These are phyloP conservation scores for Cataglyphis albicans DNA, from an alignment of 2,888 invertebrate species.

Conservation along the genomic window DNA sequence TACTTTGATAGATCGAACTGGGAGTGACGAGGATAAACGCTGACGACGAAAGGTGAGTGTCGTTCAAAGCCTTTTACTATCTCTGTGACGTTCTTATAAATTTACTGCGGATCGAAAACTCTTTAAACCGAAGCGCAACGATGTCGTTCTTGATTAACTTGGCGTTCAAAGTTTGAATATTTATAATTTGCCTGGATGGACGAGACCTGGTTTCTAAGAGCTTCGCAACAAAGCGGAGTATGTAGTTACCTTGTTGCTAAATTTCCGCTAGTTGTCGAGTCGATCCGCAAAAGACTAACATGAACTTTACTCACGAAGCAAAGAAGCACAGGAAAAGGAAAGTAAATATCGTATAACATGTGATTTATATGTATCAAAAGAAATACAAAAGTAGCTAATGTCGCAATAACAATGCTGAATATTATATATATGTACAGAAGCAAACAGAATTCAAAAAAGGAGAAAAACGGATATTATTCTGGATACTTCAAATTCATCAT, in stretches of 20 bases:
- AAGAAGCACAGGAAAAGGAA: not conserved
- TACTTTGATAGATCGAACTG: not conserved
- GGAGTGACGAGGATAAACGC: slow-evolving; percentile 14
- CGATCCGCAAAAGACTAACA: slow-evolving; percentile 72
- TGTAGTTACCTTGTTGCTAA: slow-evolving; percentile 69
- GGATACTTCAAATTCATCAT: not conserved
- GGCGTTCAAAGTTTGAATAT: slow-evolving; percentile 68
- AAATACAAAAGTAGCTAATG: not conserved
- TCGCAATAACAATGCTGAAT: not conserved
- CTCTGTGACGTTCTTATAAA: slow-evolving; percentile 28
- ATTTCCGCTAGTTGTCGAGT: slow-evolving; percentile 72
- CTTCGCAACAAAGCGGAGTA: slow-evolving; percentile 59
- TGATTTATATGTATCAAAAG: not conserved
- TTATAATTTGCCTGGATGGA: slow-evolving; percentile 57
- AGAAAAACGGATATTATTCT: not conserved
- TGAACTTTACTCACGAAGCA: slow-evolving; percentile 75
- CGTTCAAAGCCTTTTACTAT: slow-evolving; percentile 33
- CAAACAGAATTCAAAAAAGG: not conserved
- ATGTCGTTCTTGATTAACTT: slow-evolving; percentile 65
- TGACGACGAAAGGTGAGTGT: slow-evolving; percentile 38
- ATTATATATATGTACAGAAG: not conserved
- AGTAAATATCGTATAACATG: not conserved
- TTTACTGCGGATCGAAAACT: slow-evolving; percentile 36
- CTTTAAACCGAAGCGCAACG: slow-evolving; percentile 61
- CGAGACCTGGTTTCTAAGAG: slow-evolving; percentile 50